phyloP scores from a whole-genome alignment of 2,797 vertebrate species.

The Streptopelia turtur region DNA sequence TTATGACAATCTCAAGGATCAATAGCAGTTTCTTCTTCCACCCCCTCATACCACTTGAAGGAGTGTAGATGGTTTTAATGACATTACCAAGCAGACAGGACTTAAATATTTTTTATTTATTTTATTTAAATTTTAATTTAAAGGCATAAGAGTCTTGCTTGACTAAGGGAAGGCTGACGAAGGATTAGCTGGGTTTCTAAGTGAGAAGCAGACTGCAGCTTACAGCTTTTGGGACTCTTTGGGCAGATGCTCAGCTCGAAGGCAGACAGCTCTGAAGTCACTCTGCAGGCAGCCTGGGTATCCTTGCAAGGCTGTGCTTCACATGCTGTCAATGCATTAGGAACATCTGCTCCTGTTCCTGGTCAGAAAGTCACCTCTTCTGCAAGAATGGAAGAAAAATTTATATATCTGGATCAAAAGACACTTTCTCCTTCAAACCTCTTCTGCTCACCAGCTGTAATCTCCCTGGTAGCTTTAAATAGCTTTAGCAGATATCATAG shows the following conservation, averaged over 20 bases:
- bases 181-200: neutral
- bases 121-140: too few relatives aligned
- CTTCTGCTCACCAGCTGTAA: slow-evolving; percentile 47
- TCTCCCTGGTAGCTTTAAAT: slow-evolving; percentile 32
- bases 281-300: neutral
- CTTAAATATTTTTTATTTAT: neutral
- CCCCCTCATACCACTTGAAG: fast-evolving
- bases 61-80: neutral
- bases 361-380: slow-evolving; percentile 45
- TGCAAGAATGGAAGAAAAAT: neutral
- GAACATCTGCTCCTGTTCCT: slow-evolving; percentile 24
- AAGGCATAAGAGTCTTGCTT: neutral
- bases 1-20: neutral
- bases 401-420: neutral
- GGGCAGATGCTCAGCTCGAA: slow-evolving; percentile 19
- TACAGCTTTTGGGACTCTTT: neutral
- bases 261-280: neutral
- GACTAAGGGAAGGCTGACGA: neutral
- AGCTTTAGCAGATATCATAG: slow-evolving; percentile 23
- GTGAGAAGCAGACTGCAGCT: neutral
- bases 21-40: neutral
- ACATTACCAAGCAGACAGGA: neutral
- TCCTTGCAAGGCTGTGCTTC: neutral
- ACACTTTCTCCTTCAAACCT: slow-evolving; percentile 25
- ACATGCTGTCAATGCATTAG: neutral